phyloP scores from a whole-genome alignment of 2,888 invertebrate genomes.

The Xanthia icteritia region DNA sequence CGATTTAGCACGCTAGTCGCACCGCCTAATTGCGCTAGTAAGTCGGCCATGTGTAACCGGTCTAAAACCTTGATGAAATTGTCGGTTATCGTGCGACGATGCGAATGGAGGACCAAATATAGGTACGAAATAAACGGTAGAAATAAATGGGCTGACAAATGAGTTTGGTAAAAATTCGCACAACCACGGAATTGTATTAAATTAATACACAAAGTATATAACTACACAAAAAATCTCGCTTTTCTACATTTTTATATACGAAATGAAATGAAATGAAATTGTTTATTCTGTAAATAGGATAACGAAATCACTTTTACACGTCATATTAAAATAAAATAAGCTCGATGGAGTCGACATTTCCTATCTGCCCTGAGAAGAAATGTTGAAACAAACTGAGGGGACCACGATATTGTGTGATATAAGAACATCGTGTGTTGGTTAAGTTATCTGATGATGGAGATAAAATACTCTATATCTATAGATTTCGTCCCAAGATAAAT shows the following conservation, averaged over 20 bases:
- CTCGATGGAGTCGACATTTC: no score
- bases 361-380: no score
- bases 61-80: constrained; percentile 41
- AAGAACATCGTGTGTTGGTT: no score
- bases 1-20: constrained; percentile 40
- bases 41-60: constrained; percentile 39
- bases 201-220: not conserved
- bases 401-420: no score
- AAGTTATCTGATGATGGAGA: not conserved
- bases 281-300: no score
- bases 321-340: no score
- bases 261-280: no score
- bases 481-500: constrained; percentile 19
- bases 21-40: constrained; percentile 40
- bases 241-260: no score
- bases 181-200: no score
- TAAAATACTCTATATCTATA: not conserved
- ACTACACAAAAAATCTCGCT: not conserved
- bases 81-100: constrained; percentile 19
- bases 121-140: no score
- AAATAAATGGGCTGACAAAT: constrained; percentile 9
- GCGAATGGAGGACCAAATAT: not conserved
- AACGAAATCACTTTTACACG: no score
- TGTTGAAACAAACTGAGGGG: no score
- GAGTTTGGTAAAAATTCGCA: constrained; percentile 1